phyloP scores from a whole-genome alignment of 2,797 vertebrate genomes.

The Smutsia gigantea region DNA sequence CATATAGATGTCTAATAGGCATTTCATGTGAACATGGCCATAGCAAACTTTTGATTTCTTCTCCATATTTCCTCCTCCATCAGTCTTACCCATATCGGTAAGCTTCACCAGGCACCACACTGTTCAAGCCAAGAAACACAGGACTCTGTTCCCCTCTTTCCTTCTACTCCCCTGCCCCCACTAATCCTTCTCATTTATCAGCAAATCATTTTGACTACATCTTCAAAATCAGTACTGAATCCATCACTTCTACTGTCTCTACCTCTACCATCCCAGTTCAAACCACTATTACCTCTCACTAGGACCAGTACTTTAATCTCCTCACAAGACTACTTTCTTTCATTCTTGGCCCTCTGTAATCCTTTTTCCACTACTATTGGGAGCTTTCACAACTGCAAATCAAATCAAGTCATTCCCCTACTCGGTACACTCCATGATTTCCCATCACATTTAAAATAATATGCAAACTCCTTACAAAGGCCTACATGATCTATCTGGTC shows the following conservation, averaged over 20 bases:
- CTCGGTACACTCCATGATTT: background rate
- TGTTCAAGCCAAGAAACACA: background rate
- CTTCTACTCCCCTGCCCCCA: background rate
- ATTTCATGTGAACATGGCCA: background rate
- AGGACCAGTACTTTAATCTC: background rate
- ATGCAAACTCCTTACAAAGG: background rate
- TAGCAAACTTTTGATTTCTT: background rate
- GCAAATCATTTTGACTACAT: background rate
- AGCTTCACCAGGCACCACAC: background rate
- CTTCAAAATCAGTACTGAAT: background rate
- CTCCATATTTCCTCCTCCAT: background rate
- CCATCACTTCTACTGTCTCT: background rate
- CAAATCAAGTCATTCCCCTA: background rate
- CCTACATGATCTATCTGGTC: background rate
- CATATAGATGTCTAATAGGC: background rate
- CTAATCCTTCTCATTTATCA: background rate
- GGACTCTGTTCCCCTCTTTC: background rate
- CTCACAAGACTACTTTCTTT: conserved; percentile 4
- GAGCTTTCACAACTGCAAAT: background rate
- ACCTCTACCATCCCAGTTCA: background rate
- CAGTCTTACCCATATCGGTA: background rate
- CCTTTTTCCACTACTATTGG: background rate
- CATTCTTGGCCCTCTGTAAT: background rate
- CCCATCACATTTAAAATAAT: conserved; percentile 4
- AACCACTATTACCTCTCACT: background rate